Percentiles rank a stretch among this genome's conserved stretches.
Evolutionary conservation across 2,888 invertebrate genomes (phyloP).

Genomic region (Meganola albula): DNA sequence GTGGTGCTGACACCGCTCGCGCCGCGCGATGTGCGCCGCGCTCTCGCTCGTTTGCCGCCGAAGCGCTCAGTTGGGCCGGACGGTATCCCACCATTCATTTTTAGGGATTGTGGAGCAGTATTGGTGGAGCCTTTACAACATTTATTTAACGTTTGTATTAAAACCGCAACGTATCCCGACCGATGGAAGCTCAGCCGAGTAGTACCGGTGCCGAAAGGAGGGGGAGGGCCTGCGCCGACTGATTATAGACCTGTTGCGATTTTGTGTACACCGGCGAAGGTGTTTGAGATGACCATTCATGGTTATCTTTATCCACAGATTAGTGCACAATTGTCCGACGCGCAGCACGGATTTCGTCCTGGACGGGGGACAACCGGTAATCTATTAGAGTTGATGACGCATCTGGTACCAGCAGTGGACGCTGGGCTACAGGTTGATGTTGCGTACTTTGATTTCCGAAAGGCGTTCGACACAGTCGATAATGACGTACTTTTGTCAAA

Average conservation of each 20-base stretch:
- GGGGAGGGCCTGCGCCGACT: background rate
- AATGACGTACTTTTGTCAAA: constrained; percentile 1
- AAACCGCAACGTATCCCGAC: constrained; percentile 1
- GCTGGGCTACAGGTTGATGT: constrained; percentile 2
- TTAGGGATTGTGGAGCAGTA: constrained; percentile 3
- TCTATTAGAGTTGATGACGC: constrained; percentile 6
- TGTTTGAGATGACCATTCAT: constrained; percentile 1
- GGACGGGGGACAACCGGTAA: no score
- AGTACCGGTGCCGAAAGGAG: constrained; percentile 4
- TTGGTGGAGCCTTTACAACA: constrained; percentile 1
- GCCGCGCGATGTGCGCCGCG: background rate
- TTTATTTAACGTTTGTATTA: constrained; percentile 2
- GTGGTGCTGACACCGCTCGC: background rate
- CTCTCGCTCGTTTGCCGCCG: constrained; percentile 2
- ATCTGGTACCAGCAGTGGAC: constrained; percentile 2
- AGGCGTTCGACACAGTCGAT: no score
- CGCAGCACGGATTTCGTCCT: constrained; percentile 3
- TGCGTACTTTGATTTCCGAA: constrained; percentile 6
- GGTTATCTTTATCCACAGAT: constrained; percentile 1
- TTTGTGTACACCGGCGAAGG: constrained; percentile 1
- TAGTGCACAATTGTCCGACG: constrained; percentile 1
- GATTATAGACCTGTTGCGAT: constrained; percentile 2
- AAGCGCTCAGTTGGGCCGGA: constrained; percentile 8
- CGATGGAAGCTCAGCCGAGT: constrained; percentile 5
- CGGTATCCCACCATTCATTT: constrained; percentile 5